Evolutionary conservation across 2,797 vertebrate species (phyloP).

Genomic region (Danio choprae): DNA sequence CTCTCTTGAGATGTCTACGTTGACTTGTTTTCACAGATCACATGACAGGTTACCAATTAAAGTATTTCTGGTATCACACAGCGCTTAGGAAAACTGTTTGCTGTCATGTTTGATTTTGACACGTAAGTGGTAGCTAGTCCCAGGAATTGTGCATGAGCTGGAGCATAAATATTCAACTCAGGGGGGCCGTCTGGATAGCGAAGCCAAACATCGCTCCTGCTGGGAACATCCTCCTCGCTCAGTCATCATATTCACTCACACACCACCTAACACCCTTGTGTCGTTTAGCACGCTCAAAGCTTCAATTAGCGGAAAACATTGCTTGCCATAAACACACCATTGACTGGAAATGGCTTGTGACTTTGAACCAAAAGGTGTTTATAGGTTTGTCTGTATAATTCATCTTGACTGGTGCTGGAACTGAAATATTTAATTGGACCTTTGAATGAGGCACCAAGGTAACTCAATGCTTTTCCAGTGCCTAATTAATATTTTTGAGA

Average conservation of each 20-base stretch:
- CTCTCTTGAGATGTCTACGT: constrained; percentile 6
- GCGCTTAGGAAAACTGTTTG: constrained; percentile 42
- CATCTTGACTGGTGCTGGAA: constrained; percentile 35
- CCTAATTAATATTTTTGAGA: constrained; percentile 38
- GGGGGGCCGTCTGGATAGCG: constrained; percentile 56
- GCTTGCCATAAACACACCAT: constrained; percentile 38
- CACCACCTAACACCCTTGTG: constrained; percentile 38
- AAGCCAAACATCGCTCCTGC: constrained; percentile 59
- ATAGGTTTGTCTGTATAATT: constrained; percentile 48
- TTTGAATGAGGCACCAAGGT: constrained; percentile 35
- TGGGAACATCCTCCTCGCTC: constrained; percentile 61
- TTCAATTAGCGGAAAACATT: constrained; percentile 46
- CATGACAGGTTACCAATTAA: constrained; percentile 46
- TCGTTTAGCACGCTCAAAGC: constrained; percentile 54
- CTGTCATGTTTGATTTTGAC: constrained; percentile 57
- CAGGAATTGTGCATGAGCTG: constrained; percentile 53
- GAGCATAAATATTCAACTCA: constrained; percentile 62
- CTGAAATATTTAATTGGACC: constrained; percentile 43
- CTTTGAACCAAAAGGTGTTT: constrained; percentile 55
- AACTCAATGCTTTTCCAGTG: constrained; percentile 39
- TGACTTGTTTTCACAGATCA: constrained; percentile 39
- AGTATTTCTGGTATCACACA: constrained; percentile 39
- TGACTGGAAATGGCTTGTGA: constrained; percentile 49
- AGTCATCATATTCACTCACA: constrained; percentile 57
- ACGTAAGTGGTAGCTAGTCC: constrained; percentile 40